Evolutionary conservation across 2,113 vertebrate genomes (phyloP).

Genomic region (Zosterops pallidus): DNA sequence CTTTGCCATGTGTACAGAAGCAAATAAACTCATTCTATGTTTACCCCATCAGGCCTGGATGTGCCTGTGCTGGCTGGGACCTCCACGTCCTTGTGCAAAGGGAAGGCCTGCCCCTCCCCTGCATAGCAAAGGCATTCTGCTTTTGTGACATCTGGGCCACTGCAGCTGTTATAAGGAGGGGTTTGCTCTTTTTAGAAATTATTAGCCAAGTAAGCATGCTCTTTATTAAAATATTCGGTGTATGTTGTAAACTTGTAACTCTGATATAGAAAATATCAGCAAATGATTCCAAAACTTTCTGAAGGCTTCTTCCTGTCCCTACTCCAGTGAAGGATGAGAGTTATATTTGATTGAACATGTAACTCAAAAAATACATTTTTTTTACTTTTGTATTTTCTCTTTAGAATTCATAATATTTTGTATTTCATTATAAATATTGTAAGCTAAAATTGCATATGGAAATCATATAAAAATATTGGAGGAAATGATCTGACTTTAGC

Average conservation of each 20-base stretch:
- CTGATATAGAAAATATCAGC: not conserved
- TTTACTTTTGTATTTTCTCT: not conserved
- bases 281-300: not conserved
- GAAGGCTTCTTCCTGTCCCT: not conserved
- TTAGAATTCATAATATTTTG: not conserved
- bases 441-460: not conserved
- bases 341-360: not conserved
- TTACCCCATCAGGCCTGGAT: not conserved
- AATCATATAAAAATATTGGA: not conserved
- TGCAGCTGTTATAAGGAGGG: constrained; percentile 51
- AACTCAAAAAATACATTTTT: not conserved
- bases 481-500: not conserved
- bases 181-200: constrained; percentile 48
- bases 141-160: constrained; percentile 25
- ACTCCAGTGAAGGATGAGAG: not conserved
- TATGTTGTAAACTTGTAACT: not conserved
- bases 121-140: constrained; percentile 22
- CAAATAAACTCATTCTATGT: not conserved
- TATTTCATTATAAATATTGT: not conserved
- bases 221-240: not conserved
- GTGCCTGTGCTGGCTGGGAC: not conserved
- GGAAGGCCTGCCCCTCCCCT: not conserved
- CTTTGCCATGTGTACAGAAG: not conserved
- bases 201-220: constrained; percentile 14
- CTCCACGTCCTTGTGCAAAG: not conserved